phyloP scores from a whole-genome alignment of 1,140 invertebrate species.

The Oreohelix idahoensis region DNA sequence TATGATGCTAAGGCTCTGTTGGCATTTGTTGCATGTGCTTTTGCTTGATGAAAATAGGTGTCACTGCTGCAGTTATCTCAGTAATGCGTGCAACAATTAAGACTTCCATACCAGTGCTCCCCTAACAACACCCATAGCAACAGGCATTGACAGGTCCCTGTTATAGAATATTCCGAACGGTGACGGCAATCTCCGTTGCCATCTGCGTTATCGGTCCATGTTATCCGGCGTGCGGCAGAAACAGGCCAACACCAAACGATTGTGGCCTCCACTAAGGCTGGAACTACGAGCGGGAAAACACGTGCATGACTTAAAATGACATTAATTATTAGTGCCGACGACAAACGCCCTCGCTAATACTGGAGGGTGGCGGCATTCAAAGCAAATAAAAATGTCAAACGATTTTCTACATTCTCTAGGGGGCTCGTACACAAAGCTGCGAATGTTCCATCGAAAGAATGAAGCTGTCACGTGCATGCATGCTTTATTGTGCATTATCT shows the following conservation, averaged over 20 bases:
- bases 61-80: no score
- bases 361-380: not conserved
- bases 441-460: not conserved
- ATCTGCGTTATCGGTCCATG: no score
- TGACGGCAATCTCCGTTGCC: no score
- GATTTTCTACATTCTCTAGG: not conserved
- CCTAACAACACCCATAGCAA: no score
- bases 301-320: not conserved
- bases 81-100: no score
- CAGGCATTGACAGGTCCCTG: no score
- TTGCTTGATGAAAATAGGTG: no score
- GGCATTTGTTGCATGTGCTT: no score
- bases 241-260: not conserved
- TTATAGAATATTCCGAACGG: no score
- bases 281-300: not conserved
- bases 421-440: not conserved
- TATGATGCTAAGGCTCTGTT: no score
- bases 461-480: not conserved
- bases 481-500: not conserved
- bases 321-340: conserved; percentile 3
- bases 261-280: not conserved
- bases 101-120: no score
- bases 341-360: not conserved
- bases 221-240: no score
- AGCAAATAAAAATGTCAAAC: conserved; percentile 15